Evolutionary conservation across 2,113 vertebrate genomes (phyloP).

Genomic region (Rhynchopsitta pachyrhyncha): DNA sequence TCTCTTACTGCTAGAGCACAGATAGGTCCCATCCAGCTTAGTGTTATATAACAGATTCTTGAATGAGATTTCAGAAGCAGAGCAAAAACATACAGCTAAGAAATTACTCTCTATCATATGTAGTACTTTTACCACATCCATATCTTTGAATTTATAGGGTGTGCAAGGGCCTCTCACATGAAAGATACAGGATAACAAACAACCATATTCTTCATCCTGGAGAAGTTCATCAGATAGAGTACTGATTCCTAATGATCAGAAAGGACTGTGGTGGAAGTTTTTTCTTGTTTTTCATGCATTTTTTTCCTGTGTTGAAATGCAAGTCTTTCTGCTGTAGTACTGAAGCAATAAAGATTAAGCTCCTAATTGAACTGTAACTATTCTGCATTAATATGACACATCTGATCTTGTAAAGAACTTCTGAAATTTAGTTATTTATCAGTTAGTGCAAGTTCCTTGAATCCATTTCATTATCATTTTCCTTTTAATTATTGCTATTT

Average conservation of each 20-base stretch:
- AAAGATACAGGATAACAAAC: not conserved
- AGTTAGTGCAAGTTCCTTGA: not conserved
- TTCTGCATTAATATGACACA: not conserved
- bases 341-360: not conserved
- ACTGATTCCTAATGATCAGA: not conserved
- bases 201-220: not conserved
- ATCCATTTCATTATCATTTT: not conserved
- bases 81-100: not conserved
- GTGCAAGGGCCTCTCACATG: not conserved
- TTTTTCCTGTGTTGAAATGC: not conserved
- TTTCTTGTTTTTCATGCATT: not conserved
- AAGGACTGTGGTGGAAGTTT: not conserved
- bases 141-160: conserved; percentile 7
- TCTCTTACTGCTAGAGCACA: not conserved
- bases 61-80: not conserved
- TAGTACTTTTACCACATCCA: not conserved
- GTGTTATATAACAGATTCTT: not conserved
- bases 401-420: not conserved
- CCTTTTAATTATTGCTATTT: not conserved
- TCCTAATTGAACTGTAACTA: not conserved
- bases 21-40: conserved; percentile 5
- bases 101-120: conserved; percentile 16
- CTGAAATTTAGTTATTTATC: not conserved
- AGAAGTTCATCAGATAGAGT: not conserved
- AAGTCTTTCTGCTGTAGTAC: not conserved